These are phyloP conservation scores for Phasia obesa DNA, from an alignment of 2,888 invertebrate genomes.

Conservation along the genomic window DNA sequence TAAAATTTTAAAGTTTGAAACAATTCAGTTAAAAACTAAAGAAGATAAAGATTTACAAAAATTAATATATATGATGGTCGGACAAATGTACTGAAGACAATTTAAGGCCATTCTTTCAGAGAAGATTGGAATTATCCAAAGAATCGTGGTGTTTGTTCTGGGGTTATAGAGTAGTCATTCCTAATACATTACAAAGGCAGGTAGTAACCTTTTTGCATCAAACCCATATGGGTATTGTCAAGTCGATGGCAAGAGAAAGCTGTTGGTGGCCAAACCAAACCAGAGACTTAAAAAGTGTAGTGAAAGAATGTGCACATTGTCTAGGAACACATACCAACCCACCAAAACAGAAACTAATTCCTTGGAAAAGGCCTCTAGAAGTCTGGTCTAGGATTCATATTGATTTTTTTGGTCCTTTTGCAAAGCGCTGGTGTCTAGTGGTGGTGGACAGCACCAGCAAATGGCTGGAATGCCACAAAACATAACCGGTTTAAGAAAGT, in stretches of 20 bases:
- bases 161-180: no score
- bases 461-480: constrained; percentile 71
- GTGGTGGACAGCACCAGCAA: no score
- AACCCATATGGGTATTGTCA: no score
- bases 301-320: constrained; percentile 56
- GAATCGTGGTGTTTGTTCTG: constrained; percentile 63
- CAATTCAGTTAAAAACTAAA: neutral
- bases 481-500: constrained; percentile 54
- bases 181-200: no score
- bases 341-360: constrained; percentile 55
- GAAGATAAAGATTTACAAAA: neutral
- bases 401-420: constrained; percentile 64
- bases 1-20: neutral
- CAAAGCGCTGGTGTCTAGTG: constrained; percentile 40
- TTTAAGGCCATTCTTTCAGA: constrained; percentile 48
- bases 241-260: constrained; percentile 71
- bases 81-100: no score
- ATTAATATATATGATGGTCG: neutral
- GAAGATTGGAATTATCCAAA: constrained; percentile 46
- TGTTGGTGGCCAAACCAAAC: constrained; percentile 73
- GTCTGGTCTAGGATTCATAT: constrained; percentile 59
- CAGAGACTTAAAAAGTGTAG: constrained; percentile 55
- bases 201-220: no score
- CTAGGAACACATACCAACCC: constrained; percentile 35
- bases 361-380: no score